Percentiles rank a stretch among this genome's conserved stretches.
Conservation (phyloP, 1,140 invertebrate species). For the Sarcophaga bullata region DNA sequence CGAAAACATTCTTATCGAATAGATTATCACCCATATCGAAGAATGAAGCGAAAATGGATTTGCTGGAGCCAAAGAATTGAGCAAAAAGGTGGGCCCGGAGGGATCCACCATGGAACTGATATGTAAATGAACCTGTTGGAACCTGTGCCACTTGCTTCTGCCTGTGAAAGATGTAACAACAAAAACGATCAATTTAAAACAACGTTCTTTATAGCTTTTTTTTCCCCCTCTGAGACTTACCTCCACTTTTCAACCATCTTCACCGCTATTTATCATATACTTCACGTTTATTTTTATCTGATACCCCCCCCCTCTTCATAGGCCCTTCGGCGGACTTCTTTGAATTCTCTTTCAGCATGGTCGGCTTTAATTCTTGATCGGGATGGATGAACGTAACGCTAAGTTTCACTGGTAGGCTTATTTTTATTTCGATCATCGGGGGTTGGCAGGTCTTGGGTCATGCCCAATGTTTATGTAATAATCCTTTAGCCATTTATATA, state of each 20-base stretch:
- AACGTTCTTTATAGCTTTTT: background rate
- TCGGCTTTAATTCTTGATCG: constrained; percentile 97
- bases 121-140: constrained; percentile 73
- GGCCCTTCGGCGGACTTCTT: constrained; percentile 97
- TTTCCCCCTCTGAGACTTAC: constrained; percentile 45
- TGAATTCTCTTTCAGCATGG: constrained; percentile 97
- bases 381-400: constrained; percentile 98
- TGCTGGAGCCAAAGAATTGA: constrained; percentile 85
- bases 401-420: constrained; percentile 97
- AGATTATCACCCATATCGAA: constrained; percentile 73
- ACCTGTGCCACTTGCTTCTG: constrained; percentile 68
- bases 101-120: constrained; percentile 89
- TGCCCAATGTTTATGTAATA: constrained; percentile 95
- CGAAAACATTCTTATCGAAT: constrained; percentile 72
- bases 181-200: constrained; percentile 45
- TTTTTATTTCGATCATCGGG: constrained; percentile 97
- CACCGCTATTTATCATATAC: constrained; percentile 96
- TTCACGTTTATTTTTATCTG: constrained; percentile 93
- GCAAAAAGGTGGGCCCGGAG: constrained; percentile 92
- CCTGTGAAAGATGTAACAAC: constrained; percentile 63
- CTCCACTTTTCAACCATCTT: constrained; percentile 89
- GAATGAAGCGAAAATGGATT: constrained; percentile 73
- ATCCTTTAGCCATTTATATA: constrained; percentile 93
- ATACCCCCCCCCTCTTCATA: constrained; percentile 98
- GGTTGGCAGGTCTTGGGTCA: constrained; percentile 85